phyloP scores from a whole-genome alignment of 1,140 invertebrate genomes.

The Nephotettix cincticeps region DNA sequence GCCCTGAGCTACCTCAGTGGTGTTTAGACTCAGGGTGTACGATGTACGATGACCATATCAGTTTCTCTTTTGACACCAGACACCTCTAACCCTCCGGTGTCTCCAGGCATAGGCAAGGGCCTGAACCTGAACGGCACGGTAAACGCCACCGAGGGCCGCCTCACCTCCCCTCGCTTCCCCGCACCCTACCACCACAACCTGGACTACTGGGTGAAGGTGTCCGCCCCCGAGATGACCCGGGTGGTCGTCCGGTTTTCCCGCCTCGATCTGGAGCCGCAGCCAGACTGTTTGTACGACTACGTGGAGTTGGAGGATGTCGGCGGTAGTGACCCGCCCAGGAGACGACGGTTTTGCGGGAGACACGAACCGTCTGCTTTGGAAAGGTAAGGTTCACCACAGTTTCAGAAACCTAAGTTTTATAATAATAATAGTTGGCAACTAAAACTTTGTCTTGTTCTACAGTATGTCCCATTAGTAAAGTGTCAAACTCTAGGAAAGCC shows the following conservation, averaged over 20 bases:
- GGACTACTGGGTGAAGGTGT: conserved; percentile 61
- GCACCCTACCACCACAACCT: conserved; percentile 65
- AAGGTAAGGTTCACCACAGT: conserved; percentile 32
- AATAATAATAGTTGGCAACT: no score
- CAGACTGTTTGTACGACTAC: conserved; percentile 75
- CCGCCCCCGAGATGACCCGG: conserved; percentile 58
- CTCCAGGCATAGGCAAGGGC: conserved; percentile 49
- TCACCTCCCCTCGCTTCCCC: conserved; percentile 65
- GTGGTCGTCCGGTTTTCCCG: conserved; percentile 64
- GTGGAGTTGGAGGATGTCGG: conserved; percentile 51
- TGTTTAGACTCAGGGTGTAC: no score
- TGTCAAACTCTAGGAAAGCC: no score
- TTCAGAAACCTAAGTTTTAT: background rate
- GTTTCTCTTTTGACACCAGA: no score
- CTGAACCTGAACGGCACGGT: conserved; percentile 50
- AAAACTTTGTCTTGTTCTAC: no score
- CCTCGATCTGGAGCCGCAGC: conserved; percentile 70
- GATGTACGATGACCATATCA: no score
- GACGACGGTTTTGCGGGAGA: conserved; percentile 50
- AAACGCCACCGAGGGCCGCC: conserved; percentile 53
- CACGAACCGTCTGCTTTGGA: conserved; percentile 44
- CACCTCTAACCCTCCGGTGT: no score
- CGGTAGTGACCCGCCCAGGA: conserved; percentile 2
- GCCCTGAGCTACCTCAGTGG: no score
- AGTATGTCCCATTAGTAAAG: no score